Evolutionary conservation across 2,797 vertebrate genomes (phyloP).

Genomic region (Nannoperca australis): DNA sequence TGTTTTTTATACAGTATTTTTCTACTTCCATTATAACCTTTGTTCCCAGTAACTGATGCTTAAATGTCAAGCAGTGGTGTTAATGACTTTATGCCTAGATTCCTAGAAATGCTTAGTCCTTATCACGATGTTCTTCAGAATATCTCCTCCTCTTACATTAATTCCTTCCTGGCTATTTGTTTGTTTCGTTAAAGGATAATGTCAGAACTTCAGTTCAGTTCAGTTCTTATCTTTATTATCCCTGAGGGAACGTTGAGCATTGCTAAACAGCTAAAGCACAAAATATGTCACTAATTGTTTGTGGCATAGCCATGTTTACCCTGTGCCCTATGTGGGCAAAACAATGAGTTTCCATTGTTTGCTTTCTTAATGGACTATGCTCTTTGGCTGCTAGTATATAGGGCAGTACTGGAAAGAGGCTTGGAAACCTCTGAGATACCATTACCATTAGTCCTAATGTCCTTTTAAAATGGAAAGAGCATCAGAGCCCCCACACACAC

Average conservation of each 20-base stretch:
- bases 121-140: constrained; percentile 7
- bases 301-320: constrained; percentile 44
- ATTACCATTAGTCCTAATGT: constrained; percentile 85
- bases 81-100: constrained; percentile 31
- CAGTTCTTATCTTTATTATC: too few relatives aligned
- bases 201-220: not conserved
- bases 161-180: constrained; percentile 6
- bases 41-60: constrained; percentile 28
- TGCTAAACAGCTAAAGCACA: constrained; percentile 24
- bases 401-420: constrained; percentile 67
- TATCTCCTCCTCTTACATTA: constrained; percentile 4
- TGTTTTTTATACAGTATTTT: constrained; percentile 25
- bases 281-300: constrained; percentile 42
- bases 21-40: constrained; percentile 44
- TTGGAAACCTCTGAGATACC: constrained; percentile 79
- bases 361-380: constrained; percentile 84
- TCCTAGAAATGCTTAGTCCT: constrained; percentile 41
- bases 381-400: constrained; percentile 59
- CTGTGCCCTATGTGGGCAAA: constrained; percentile 46
- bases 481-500: constrained; percentile 64
- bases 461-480: constrained; percentile 86
- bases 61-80: constrained; percentile 42
- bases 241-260: not conserved
- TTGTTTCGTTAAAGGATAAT: constrained; percentile 27
- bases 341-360: constrained; percentile 75